A percentile compares a stretch with the other conserved stretches of the same genome.
Conservation (phyloP, 2,797 vertebrate species). For the Psittacula echo region DNA sequence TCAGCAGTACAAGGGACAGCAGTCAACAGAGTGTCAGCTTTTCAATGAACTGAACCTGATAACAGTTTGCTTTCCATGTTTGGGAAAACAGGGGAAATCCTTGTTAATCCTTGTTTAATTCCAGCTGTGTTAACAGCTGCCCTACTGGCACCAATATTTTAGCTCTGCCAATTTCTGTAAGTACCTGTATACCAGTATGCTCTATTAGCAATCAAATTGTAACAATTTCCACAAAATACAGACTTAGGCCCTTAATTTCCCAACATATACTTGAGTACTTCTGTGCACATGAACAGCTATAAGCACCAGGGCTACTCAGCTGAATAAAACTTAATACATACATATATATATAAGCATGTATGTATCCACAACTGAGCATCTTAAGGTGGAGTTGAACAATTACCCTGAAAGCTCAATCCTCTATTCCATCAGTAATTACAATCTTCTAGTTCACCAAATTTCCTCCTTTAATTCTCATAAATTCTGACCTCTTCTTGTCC, state of each 20-base stretch:
- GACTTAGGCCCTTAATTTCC: background rate
- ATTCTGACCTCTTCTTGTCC: background rate
- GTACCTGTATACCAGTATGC: background rate
- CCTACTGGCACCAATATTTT: background rate
- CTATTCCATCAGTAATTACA: background rate
- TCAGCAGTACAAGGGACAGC: fast-evolving
- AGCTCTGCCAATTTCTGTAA: background rate
- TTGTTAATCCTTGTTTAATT: background rate
- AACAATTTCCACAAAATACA: background rate
- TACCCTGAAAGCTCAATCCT: background rate
- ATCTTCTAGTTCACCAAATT: background rate
- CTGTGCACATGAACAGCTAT: background rate
- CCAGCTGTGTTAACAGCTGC: background rate
- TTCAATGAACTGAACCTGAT: background rate
- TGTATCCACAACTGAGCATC: background rate
- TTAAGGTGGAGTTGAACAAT: background rate
- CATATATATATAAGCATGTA: background rate
- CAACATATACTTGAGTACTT: background rate
- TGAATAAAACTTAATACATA: background rate
- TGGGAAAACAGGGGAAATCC: background rate
- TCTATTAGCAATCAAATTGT: background rate
- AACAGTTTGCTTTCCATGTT: background rate
- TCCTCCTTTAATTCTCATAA: background rate
- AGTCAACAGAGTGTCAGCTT: background rate
- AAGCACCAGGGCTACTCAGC: background rate